These are phyloP conservation scores for Drosophila ananassae DNA, from an alignment of 1,140 invertebrate genomes.

Conservation along the genomic window DNA sequence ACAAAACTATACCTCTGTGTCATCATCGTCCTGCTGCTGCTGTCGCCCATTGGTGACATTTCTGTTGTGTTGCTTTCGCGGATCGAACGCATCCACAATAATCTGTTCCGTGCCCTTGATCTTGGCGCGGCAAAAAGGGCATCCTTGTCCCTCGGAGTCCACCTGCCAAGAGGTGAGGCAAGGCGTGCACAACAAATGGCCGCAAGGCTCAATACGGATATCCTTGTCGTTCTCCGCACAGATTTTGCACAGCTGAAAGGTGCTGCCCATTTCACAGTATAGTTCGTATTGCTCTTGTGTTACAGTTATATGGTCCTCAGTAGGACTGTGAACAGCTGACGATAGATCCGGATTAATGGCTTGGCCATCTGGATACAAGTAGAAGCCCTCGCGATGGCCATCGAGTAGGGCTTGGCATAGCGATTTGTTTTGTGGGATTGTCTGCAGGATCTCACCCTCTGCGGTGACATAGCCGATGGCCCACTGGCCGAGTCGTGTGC, in stretches of 20 bases:
- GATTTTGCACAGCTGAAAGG: conserved; percentile 99
- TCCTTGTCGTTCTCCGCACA: conserved; percentile 99
- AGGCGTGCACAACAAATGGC: conserved; percentile 98
- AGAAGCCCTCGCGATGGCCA: conserved; percentile 92
- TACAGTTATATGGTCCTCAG: conserved; percentile 98
- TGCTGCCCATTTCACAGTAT: conserved; percentile 99
- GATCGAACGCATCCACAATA: conserved; percentile 94
- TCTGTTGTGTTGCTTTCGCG: conserved; percentile 88
- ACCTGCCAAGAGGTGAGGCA: conserved; percentile 98
- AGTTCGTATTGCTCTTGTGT: conserved; percentile 99
- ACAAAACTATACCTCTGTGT: conserved; percentile 84
- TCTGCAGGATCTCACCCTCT: conserved; percentile 99
- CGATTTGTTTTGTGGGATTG: conserved; percentile 99
- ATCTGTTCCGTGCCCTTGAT: conserved; percentile 99
- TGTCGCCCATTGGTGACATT: conserved; percentile 85
- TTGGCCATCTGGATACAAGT: conserved; percentile 98
- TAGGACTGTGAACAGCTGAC: conserved; percentile 95
- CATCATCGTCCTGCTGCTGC: conserved; percentile 89
- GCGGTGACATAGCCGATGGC: conserved; percentile 99
- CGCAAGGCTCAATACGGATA: conserved; percentile 99
- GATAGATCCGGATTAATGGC: conserved; percentile 96
- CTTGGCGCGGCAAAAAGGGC: conserved; percentile 99
- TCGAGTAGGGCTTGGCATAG: conserved; percentile 98
- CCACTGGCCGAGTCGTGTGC: conserved; percentile 99
- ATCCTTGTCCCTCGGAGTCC: conserved; percentile 88